Base-by-base conservation (phyloP, 2,888 invertebrate species). In the Tenthredo livida region DNA sequence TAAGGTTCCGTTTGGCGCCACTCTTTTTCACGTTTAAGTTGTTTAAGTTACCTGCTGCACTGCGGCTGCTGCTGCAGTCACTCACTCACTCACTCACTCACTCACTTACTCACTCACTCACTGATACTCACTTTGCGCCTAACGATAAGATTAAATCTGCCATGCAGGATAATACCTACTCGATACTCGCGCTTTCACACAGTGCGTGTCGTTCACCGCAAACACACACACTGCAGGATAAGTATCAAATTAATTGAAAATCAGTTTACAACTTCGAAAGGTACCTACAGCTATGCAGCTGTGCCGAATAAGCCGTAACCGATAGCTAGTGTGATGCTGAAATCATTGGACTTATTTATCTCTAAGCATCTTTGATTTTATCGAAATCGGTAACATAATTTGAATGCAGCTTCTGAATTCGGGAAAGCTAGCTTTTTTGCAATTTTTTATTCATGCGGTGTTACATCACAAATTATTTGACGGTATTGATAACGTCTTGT, bases 1-100 rank as follows among this genome's bases (percentile, higher is more conserved):
- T 88, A 88, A 85, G 89, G 88, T 90, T 86, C 87, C 89, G 89
- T 89, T 90, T 90, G 90, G 90, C 90, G 90, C 90, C 90, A 89
- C 88, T 80, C 80, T 80, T 80, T 40, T 80, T 40, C 80, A 37
- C 25, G 21, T 80, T 61, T 43, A 33, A 80, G 43, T 47, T 61
- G 33, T 65, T 37, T 33, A 40, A 25, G 50, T 40, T 77, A 29
- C 43, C 58, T 15, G 61, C 61, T 43, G 80, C 25, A 65, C 37
- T n/a, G 2, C 7, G n/a, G 47, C 33, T 33, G 61, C 61, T 43
- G 65, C 61, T 43, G 61, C 54, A n/a, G 61, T 40, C 54, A 33
- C 3, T 33, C 33, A 33, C 4, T 33, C 33, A 37, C 2, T 37
- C 37, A 37, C 6, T 37, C 37, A 54, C 2, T 54, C 54, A 54